Percentiles rank a stretch among this genome's conserved stretches.
phyloP scores from a whole-genome alignment of 2,888 invertebrate species.

The Ormyrus labotus region DNA sequence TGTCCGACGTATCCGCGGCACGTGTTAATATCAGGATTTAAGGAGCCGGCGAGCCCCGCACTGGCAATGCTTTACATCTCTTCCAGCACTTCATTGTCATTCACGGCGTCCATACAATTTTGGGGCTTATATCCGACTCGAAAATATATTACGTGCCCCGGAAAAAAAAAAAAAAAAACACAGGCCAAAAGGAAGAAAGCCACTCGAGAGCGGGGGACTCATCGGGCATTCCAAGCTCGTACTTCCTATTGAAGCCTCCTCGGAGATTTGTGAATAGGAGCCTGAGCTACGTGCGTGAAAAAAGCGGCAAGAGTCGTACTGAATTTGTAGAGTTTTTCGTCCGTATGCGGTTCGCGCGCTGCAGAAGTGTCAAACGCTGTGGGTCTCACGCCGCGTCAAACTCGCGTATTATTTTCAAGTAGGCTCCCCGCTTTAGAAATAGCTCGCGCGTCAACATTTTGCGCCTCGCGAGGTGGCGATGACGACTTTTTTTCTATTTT shows the following conservation, averaged over 20 bases:
- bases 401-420: too few species aligned
- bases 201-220: background rate
- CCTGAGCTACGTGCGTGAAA: conserved; percentile 29
- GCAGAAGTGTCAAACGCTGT: too few species aligned
- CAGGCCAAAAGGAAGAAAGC: conserved; percentile 32
- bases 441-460: too few species aligned
- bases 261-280: conserved; percentile 44
- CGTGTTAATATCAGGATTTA: conserved; percentile 28
- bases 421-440: background rate
- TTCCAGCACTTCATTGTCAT: conserved; percentile 29
- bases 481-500: too few species aligned
- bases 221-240: conserved; percentile 32
- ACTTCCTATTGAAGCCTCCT: conserved; percentile 44
- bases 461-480: too few species aligned
- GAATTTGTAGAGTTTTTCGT: background rate
- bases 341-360: too few species aligned
- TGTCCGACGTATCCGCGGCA: background rate
- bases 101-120: conserved; percentile 29
- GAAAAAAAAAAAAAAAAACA: conserved; percentile 1
- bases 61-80: conserved; percentile 1
- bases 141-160: conserved; percentile 47
- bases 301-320: conserved; percentile 9
- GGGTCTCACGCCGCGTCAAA: background rate
- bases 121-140: conserved; percentile 45
- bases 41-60: background rate